Evolutionary conservation across 1,140 invertebrate genomes (phyloP).

Genomic region (Drosophila nasuta): DNA sequence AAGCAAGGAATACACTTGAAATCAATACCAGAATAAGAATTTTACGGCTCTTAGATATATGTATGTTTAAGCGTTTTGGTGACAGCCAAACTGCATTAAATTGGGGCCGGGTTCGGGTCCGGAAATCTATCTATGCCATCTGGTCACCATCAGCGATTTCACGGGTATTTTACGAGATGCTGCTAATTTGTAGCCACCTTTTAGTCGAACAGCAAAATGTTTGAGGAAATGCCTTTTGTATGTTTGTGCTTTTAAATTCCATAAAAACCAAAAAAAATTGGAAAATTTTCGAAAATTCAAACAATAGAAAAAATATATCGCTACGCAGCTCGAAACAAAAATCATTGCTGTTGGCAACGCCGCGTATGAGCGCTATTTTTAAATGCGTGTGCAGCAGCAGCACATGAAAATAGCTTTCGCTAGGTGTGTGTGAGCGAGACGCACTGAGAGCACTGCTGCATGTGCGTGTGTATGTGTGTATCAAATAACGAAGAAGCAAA

Average conservation of each 20-base stretch:
- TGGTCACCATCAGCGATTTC: constrained; percentile 38
- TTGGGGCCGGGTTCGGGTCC: constrained; percentile 4
- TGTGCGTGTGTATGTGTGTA: constrained; percentile 38
- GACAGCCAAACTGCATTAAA: constrained; percentile 42
- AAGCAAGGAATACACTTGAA: constrained; percentile 69
- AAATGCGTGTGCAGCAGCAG: constrained; percentile 47
- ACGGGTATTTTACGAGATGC: constrained; percentile 26
- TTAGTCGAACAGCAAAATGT: constrained; percentile 38
- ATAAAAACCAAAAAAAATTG: constrained; percentile 26
- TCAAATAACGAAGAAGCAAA: constrained; percentile 72
- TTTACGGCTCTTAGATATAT: constrained; percentile 18
- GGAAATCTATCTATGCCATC: constrained; percentile 37
- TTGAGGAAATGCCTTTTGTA: constrained; percentile 40
- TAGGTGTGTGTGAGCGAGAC: constrained; percentile 55
- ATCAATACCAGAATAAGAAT: constrained; percentile 52
- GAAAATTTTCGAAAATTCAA: constrained; percentile 32
- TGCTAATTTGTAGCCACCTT: constrained; percentile 53
- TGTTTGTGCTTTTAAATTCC: constrained; percentile 40
- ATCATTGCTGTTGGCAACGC: constrained; percentile 63
- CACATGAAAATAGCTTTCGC: constrained; percentile 58
- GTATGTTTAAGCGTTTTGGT: constrained; percentile 25
- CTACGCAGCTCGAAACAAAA: constrained; percentile 34
- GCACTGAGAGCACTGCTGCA: constrained; percentile 11
- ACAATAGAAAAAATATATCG: constrained; percentile 31
- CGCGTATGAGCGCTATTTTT: constrained; percentile 72